These are phyloP conservation scores for Pongo abelii DNA, from an alignment of 2,113 vertebrate genomes.

Conservation along the genomic window DNA sequence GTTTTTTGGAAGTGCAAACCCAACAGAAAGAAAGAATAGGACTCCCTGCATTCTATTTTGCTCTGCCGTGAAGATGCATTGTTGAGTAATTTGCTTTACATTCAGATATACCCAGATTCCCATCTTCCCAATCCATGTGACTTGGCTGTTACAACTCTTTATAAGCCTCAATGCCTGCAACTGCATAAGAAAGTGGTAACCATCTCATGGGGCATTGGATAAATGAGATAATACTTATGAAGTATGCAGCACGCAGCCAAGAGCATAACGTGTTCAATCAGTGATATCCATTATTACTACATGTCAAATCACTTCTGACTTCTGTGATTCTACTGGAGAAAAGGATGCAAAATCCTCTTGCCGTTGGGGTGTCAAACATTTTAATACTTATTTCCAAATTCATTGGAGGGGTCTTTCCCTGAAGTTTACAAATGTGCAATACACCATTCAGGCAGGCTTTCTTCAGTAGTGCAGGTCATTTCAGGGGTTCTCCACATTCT, in stretches of 20 bases:
- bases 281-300: not conserved
- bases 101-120: not conserved
- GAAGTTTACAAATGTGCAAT: not conserved
- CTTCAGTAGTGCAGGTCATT: not conserved
- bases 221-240: not conserved
- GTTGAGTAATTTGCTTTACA: not conserved
- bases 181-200: not conserved
- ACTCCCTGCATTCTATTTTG: not conserved
- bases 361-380: not conserved
- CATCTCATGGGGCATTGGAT: not conserved
- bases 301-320: not conserved
- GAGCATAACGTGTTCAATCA: not conserved
- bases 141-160: not conserved
- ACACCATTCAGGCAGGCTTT: not conserved
- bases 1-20: not conserved
- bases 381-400: not conserved
- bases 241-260: not conserved
- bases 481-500: not conserved
- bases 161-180: not conserved
- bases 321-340: not conserved
- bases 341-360: not conserved
- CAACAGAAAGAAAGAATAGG: not conserved
- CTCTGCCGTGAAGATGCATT: fast-evolving
- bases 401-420: not conserved
- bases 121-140: not conserved